These are phyloP conservation scores for Melanostoma scalare DNA, from an alignment of 2,888 invertebrate species.

Conservation along the genomic window DNA sequence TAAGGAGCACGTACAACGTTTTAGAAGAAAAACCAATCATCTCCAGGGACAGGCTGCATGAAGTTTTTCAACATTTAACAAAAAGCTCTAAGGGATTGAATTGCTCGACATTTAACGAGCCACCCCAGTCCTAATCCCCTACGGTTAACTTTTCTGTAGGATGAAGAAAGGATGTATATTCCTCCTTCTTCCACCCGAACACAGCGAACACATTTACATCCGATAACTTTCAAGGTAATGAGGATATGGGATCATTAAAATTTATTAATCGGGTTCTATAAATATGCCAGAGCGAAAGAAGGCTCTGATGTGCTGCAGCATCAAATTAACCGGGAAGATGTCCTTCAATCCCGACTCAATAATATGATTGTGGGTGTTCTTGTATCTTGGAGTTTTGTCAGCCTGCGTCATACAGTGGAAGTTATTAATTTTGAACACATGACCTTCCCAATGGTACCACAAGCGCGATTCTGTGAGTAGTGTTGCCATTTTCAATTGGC, in stretches of 20 bases:
- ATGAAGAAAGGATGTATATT: slow-evolving; percentile 34
- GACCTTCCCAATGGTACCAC: slow-evolving; percentile 5
- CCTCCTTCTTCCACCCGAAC: not conserved
- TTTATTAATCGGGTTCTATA: slow-evolving; percentile 64
- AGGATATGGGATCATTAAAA: slow-evolving; percentile 65
- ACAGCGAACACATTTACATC: slow-evolving; percentile 38
- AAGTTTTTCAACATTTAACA: slow-evolving; percentile 36
- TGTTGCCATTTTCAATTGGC: too few species aligned
- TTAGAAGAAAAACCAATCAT: slow-evolving; percentile 50
- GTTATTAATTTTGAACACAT: slow-evolving; percentile 53
- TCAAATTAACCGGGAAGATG: slow-evolving; percentile 60
- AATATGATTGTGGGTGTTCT: too few species aligned
- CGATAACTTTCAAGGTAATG: slow-evolving; percentile 57
- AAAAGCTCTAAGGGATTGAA: slow-evolving; percentile 28
- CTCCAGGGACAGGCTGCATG: slow-evolving; percentile 40
- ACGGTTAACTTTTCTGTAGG: slow-evolving; percentile 20
- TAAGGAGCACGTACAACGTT: slow-evolving; percentile 48
- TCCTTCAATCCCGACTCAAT: slow-evolving; percentile 57
- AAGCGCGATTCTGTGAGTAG: not conserved
- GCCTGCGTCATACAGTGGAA: too few species aligned
- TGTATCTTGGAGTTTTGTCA: too few species aligned
- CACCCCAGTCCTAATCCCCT: slow-evolving; percentile 2
- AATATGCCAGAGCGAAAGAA: slow-evolving; percentile 43
- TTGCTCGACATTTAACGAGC: slow-evolving; percentile 51
- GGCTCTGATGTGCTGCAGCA: slow-evolving; percentile 36